phyloP scores from a whole-genome alignment of 2,888 invertebrate species.

The Caenorhabditis imperialis region DNA sequence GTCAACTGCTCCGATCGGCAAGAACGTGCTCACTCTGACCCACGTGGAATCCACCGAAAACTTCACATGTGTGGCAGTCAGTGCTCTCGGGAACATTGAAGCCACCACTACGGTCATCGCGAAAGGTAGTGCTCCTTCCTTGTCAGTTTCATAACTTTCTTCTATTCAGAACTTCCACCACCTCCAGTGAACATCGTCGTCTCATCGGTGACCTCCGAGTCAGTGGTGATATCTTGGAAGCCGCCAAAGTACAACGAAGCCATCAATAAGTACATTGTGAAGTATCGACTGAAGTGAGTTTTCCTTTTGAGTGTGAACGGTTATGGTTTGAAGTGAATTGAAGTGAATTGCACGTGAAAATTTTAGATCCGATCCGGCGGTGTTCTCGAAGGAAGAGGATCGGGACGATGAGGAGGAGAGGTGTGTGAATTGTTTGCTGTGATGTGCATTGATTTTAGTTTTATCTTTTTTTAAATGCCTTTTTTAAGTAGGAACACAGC shows the following conservation, averaged over 20 bases:
- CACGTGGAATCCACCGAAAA: slow-evolving; percentile 91
- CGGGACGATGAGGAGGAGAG: slow-evolving; percentile 18
- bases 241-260: slow-evolving; percentile 85
- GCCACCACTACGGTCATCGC: slow-evolving; percentile 89
- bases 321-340: slow-evolving; percentile 27
- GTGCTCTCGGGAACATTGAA: slow-evolving; percentile 92
- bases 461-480: no score
- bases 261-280: slow-evolving; percentile 94
- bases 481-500: no score
- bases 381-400: slow-evolving; percentile 18
- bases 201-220: slow-evolving; percentile 93
- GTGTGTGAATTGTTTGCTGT: slow-evolving; percentile 14
- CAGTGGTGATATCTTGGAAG: slow-evolving; percentile 93
- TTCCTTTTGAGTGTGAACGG: neutral
- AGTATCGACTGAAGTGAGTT: slow-evolving; percentile 94
- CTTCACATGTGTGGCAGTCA: slow-evolving; percentile 96
- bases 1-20: slow-evolving; percentile 80
- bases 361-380: no score
- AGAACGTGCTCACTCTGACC: slow-evolving; percentile 88
- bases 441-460: slow-evolving; percentile 35
- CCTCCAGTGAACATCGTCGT: slow-evolving; percentile 91
- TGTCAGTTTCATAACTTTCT: neutral
- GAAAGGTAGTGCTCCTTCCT: slow-evolving; percentile 84
- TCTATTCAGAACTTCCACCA: slow-evolving; percentile 87
- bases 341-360: no score